phyloP scores from a whole-genome alignment of 2,797 vertebrate species.

The Microchirus variegatus region DNA sequence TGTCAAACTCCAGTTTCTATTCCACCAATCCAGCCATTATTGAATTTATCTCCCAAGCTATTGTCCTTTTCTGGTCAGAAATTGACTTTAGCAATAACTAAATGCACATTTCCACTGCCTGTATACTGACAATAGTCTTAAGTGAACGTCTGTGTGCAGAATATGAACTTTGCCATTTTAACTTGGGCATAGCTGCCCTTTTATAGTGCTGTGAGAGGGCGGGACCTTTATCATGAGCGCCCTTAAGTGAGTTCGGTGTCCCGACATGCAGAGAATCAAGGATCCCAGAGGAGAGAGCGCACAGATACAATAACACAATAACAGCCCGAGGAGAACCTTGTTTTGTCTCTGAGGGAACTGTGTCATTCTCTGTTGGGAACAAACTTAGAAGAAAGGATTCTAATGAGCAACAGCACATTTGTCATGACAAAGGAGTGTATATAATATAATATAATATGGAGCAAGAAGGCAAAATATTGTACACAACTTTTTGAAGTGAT shows the following conservation, averaged over 20 bases:
- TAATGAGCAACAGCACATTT: conserved; percentile 26
- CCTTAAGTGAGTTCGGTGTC: conserved; percentile 57
- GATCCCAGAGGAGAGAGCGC: conserved; percentile 53
- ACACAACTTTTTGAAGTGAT: too few species aligned
- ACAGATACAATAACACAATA: conserved; percentile 74
- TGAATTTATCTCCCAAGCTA: conserved; percentile 10
- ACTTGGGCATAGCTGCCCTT: conserved; percentile 43
- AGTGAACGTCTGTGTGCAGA: conserved; percentile 5
- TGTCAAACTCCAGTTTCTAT: conserved; percentile 31
- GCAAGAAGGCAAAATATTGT: conserved; percentile 8
- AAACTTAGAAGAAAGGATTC: conserved; percentile 6
- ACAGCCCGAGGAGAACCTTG: conserved; percentile 68
- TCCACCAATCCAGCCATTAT: conserved; percentile 34
- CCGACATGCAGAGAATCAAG: conserved; percentile 26
- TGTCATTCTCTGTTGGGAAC: conserved; percentile 10
- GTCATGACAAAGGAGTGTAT: neutral
- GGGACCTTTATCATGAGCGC: conserved; percentile 41
- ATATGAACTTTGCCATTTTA: conserved; percentile 44
- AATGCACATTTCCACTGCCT: conserved; percentile 18
- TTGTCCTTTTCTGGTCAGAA: conserved; percentile 11
- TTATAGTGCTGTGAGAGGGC: conserved; percentile 59
- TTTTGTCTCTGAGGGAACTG: conserved; percentile 56
- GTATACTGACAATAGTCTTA: conserved; percentile 7
- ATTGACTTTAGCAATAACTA: conserved; percentile 16
- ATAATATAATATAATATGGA: neutral